A percentile compares a stretch with the other conserved stretches of the same genome.
phyloP scores from a whole-genome alignment of 2,888 invertebrate genomes.

The Rhyacophila evoluta region DNA sequence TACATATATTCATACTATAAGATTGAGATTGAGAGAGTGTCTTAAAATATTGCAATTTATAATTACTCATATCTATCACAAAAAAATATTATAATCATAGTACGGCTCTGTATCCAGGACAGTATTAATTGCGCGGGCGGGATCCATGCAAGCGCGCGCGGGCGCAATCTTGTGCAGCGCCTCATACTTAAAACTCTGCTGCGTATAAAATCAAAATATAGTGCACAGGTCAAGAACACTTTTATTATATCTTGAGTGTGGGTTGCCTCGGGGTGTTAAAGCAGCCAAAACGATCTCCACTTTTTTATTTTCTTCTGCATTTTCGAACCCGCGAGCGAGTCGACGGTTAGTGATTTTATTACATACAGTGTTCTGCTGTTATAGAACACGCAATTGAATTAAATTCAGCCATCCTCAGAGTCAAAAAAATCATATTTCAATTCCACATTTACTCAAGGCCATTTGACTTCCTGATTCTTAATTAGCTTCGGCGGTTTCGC shows the following conservation, averaged over 20 bases:
- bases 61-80: too few relatives aligned
- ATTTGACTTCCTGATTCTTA: too few relatives aligned
- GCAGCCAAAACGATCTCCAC: neutral
- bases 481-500: too few relatives aligned
- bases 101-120: neutral
- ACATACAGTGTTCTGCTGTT: neutral
- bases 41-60: too few relatives aligned
- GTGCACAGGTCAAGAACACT: neutral
- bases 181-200: neutral
- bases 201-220: neutral
- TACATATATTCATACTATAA: too few relatives aligned
- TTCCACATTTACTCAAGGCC: too few relatives aligned
- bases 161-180: neutral
- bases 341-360: neutral
- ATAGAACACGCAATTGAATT: too few relatives aligned
- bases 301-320: neutral
- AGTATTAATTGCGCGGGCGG: neutral
- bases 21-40: too few relatives aligned
- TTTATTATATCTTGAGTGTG: neutral
- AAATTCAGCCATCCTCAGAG: too few relatives aligned
- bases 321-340: neutral
- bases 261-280: neutral
- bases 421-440: too few relatives aligned
- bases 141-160: neutral
- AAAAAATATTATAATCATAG: too few relatives aligned